Evolutionary conservation across 2,113 vertebrate species (phyloP), one percentile per base, ranked within the genome.

Genomic region (Recurvirostra avosetta): DNA sequence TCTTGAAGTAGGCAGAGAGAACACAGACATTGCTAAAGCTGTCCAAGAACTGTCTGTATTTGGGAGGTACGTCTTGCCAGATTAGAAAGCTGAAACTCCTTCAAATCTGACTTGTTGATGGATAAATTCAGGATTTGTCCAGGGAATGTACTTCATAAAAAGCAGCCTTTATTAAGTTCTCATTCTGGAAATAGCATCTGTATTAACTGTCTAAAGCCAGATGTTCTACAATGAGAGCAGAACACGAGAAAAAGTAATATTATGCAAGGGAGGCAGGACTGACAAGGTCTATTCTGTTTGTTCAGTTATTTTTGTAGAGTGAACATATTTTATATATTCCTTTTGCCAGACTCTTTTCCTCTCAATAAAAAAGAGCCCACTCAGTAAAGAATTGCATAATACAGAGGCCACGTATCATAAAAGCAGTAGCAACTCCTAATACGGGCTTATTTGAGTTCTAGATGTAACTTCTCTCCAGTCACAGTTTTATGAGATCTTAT

Each of bases 71-170:
- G 4, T 77, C 71, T 88, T 93, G 92, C 75, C 90, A 95, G 92
- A 74, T 83, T 77, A 78, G 76, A 90, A 94, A 95, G 43, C 56
- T 92, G 83, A 94, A 93, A 84, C 88, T 88, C 56, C 79, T 92
- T 94, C 86, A 93, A 88, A 88, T 81, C 72, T 71, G 75, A 93
- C 82, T 90, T 71, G 66, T 45, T 93, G 67, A 83, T 53, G 75
- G 90, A 93, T 74, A 84, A 74, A 84, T 59, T 88, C 88, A 70
- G 71, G 74, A 76, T 92, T 87, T 96, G 67, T 65, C 81, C 68
- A 86, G 36, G 73, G 87, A 96, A 88, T 78, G 94, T 74, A 76
- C 65, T 94, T 89, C 45, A 62, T 29, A 83, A 94, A 92, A 78
- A 93, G n/a, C 34, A 86, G 80, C 40, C 77, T 88, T 95, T 79